A percentile compares a stretch with the other conserved stretches of the same genome.
Evolutionary conservation across 2,113 vertebrate species (phyloP).

Genomic region (Martes martes): DNA sequence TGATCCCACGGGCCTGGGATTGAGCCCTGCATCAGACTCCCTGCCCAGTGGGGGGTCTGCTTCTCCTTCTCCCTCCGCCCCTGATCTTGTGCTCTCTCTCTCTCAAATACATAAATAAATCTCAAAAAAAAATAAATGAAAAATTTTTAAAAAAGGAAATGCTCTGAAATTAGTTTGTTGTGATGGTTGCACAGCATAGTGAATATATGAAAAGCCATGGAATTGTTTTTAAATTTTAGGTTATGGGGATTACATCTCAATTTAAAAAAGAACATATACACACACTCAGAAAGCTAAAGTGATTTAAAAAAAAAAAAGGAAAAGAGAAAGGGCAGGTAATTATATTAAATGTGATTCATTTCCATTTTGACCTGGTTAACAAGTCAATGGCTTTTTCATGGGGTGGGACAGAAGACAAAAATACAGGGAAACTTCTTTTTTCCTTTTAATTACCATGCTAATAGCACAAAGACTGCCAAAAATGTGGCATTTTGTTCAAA

Average conservation of each 20-base stretch:
- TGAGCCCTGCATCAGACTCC: too few species aligned
- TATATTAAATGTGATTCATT: background rate
- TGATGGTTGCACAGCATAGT: background rate
- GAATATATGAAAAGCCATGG: background rate
- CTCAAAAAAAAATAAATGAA: too few species aligned
- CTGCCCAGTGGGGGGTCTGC: background rate
- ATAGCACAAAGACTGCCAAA: background rate
- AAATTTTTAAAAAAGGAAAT: background rate
- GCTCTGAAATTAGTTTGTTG: background rate
- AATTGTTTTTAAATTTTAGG: background rate
- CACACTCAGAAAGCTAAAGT: background rate
- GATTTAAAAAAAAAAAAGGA: background rate
- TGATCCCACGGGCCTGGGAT: background rate
- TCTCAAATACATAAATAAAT: background rate
- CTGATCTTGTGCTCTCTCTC: background rate
- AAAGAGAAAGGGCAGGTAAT: background rate
- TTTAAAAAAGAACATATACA: background rate
- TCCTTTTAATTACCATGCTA: slow-evolving; percentile 6
- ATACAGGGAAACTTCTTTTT: background rate
- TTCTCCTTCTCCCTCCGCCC: background rate
- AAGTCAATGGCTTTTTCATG: background rate
- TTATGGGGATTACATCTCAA: background rate
- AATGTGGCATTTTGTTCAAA: slow-evolving; percentile 39
- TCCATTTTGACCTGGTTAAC: background rate
- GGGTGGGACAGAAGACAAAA: background rate